phyloP scores from a whole-genome alignment of 1,140 invertebrate species.

The Parapsyche elsis region DNA sequence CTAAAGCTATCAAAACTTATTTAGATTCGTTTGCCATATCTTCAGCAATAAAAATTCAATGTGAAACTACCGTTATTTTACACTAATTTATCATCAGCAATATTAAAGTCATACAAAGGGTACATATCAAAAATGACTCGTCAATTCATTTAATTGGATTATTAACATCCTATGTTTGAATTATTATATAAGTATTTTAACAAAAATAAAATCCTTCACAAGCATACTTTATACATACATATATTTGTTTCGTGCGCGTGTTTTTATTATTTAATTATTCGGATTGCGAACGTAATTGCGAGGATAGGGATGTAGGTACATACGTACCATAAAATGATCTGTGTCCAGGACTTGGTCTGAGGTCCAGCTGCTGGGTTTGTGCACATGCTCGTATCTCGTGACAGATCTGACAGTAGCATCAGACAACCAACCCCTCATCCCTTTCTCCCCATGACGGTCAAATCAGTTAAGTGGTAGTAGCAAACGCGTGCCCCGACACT shows the following conservation, averaged over 20 bases:
- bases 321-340: slow-evolving; percentile 38
- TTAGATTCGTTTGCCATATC: too few species aligned
- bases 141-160: too few species aligned
- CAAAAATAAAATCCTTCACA: too few species aligned
- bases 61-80: too few species aligned
- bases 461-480: slow-evolving; percentile 41
- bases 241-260: not conserved
- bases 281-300: not conserved
- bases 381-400: slow-evolving; percentile 17
- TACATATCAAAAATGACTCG: too few species aligned
- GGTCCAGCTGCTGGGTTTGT: slow-evolving; percentile 25
- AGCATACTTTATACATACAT: not conserved
- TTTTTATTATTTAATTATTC: slow-evolving; percentile 22
- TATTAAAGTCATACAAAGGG: too few species aligned
- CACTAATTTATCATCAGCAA: too few species aligned
- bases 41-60: too few species aligned
- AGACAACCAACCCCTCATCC: not conserved
- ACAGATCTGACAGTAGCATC: slow-evolving; percentile 36
- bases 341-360: slow-evolving; percentile 13
- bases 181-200: too few species aligned
- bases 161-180: too few species aligned
- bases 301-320: not conserved
- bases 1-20: too few species aligned
- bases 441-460: slow-evolving; percentile 5
- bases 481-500: not conserved